Evolutionary conservation across 2,888 invertebrate species (phyloP).

Genomic region (Pheosia gnoma): DNA sequence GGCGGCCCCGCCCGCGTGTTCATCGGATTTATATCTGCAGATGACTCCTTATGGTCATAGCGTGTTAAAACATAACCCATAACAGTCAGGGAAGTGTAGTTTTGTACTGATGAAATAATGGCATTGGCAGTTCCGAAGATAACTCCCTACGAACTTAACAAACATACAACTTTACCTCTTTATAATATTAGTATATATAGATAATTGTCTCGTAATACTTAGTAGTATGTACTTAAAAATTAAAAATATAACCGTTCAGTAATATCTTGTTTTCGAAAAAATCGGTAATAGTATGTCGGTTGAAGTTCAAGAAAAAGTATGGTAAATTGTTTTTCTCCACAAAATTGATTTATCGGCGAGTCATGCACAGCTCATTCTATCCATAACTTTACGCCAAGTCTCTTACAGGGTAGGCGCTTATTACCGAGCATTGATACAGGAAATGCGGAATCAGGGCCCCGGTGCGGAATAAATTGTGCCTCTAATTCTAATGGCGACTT

Average conservation of each 20-base stretch:
- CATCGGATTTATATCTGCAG: too few relatives aligned
- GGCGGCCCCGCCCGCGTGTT: too few relatives aligned
- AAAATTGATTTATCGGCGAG: neutral
- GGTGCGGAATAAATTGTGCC: conserved; percentile 70
- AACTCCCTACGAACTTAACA: too few relatives aligned
- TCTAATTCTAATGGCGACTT: conserved; percentile 78
- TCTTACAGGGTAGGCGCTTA: neutral
- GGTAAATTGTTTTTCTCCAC: neutral
- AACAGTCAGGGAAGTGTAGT: too few relatives aligned
- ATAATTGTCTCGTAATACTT: neutral
- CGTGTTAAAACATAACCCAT: too few relatives aligned
- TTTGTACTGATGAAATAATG: too few relatives aligned
- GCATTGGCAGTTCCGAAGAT: too few relatives aligned
- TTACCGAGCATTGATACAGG: conserved; percentile 25
- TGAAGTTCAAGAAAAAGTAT: conserved; percentile 2
- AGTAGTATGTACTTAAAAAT: neutral
- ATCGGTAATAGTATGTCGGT: neutral
- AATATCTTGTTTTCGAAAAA: neutral
- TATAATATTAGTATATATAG: too few relatives aligned
- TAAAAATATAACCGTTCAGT: too few relatives aligned
- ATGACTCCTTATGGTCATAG: too few relatives aligned
- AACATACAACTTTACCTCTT: too few relatives aligned
- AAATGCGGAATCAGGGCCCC: conserved; percentile 57
- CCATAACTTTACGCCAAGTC: neutral
- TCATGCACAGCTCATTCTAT: conserved; percentile 2